phyloP scores from a whole-genome alignment of 2,797 vertebrate species.

The Cryptoblepharus egeriae region DNA sequence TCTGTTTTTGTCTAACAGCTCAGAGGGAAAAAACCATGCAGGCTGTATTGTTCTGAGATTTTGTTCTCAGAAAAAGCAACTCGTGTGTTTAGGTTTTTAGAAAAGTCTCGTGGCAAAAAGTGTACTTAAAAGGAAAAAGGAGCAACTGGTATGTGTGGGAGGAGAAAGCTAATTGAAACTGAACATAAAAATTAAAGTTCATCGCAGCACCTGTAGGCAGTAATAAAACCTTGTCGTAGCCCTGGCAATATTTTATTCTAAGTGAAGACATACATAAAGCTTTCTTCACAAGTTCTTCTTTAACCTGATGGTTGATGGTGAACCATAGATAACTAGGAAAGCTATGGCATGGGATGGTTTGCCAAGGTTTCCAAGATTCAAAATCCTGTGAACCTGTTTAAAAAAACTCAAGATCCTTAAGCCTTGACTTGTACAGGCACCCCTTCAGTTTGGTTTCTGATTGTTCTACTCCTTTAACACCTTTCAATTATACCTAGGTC shows the following conservation, averaged over 20 bases:
- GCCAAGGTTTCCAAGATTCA: neutral
- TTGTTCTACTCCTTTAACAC: no score
- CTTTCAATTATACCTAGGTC: no score
- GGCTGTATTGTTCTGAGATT: neutral
- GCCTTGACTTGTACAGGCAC: no score
- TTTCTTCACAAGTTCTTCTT: neutral
- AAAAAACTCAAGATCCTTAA: no score
- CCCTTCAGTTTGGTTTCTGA: no score
- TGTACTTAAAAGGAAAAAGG: conserved; percentile 12
- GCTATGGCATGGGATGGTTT: neutral
- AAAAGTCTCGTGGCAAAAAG: neutral
- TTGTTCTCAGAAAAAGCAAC: conserved; percentile 5
- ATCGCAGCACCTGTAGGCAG: neutral
- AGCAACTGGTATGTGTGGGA: neutral
- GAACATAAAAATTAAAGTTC: neutral
- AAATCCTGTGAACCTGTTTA: no score
- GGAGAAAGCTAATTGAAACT: neutral
- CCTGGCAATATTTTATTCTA: neutral
- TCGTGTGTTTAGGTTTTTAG: neutral
- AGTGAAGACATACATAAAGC: neutral
- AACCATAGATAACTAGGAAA: neutral
- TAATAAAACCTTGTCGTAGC: neutral
- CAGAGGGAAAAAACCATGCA: neutral
- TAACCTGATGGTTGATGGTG: neutral
- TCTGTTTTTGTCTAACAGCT: conserved; percentile 5